Base-by-base conservation (phyloP, 2,888 invertebrate genomes). In the Strigamia crassipes region DNA sequence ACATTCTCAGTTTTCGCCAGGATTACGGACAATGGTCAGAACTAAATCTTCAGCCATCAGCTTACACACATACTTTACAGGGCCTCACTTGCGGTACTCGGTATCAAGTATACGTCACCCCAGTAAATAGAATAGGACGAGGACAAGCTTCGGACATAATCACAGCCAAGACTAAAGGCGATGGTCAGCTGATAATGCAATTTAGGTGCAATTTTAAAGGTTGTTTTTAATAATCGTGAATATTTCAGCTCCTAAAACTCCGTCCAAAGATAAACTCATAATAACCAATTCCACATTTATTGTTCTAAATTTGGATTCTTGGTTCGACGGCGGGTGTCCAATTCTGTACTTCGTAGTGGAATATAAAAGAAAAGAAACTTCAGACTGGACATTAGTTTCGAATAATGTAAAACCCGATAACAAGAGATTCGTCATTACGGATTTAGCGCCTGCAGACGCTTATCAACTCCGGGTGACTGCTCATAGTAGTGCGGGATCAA, bases 1-100 rank as follows among this genome's bases (percentile, higher is more conserved):
- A 95, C 88, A 94, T 95, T 6, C 94, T 96, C 83, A 95, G 95
- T 89, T 96, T 95, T 88, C 95, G 95, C 87, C 90, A 94, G 15
- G 94, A 95, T 85, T 94, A 94, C 86, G 96, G 96, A 0, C 96
- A 96, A 86, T 96, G 96, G 96, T 95, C 96, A 87, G 96, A 96
- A 87, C 89, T 95, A 83, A 95, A 95, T 87, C 93, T 96, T 81
- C 93, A 94, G 84, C 93, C 94, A 9, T 92, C 94, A 83, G 92
- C 93, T 8, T 93, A 93, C 83, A 93, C 94, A 82, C 94, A 94
- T 87, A 91, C 94, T 83, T 87, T 96, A 51, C 92, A 93, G 73
- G 94, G 94, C 87, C 89, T 96, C 66, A 94, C 94, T 93, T 96
- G 96, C 86, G 96, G 96, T 6, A 95, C 94, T 0, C 91, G 93